These are phyloP conservation scores for Morbakka virulenta DNA, from an alignment of 30 jellyfish, hydroid and myxozoan genomes.

Conservation along the genomic window DNA sequence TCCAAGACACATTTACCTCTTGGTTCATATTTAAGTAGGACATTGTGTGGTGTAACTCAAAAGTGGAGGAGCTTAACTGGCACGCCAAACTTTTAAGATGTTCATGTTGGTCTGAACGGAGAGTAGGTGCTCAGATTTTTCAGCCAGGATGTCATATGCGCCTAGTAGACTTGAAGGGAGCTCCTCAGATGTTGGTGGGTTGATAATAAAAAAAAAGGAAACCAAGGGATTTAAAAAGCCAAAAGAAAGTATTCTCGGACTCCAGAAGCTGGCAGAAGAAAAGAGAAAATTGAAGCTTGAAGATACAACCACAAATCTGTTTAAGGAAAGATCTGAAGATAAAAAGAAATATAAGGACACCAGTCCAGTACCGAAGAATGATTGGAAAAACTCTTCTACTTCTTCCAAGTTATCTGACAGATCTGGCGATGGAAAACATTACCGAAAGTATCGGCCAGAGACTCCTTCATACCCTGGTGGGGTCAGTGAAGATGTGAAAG, in stretches of 20 bases:
- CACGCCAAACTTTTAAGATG: no score
- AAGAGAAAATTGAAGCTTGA: constrained; percentile 53
- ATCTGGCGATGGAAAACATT: constrained; percentile 25
- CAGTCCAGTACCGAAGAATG: no score
- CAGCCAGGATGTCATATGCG: constrained; percentile 47
- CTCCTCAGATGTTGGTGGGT: constrained; percentile 57
- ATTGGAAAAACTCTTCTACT: neutral
- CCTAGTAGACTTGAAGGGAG: constrained; percentile 92
- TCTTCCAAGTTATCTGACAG: neutral
- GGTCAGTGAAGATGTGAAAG: constrained; percentile 69
- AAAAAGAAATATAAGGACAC: neutral
- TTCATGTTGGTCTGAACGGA: no score
- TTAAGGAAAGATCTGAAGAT: neutral
- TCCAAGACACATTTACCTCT: no score
- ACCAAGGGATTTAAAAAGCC: constrained; percentile 65
- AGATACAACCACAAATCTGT: constrained; percentile 8
- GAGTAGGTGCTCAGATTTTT: no score
- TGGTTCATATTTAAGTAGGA: no score
- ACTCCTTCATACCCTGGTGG: constrained; percentile 99
- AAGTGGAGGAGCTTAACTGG: no score
- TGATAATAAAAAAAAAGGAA: constrained; percentile 60
- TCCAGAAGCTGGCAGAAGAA: constrained; percentile 82
- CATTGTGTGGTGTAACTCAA: no score
- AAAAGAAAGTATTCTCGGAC: constrained; percentile 70
- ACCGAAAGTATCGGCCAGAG: constrained; percentile 85